Evolutionary conservation across 1,140 invertebrate genomes (phyloP).

Genomic region (Orchestia grillus): DNA sequence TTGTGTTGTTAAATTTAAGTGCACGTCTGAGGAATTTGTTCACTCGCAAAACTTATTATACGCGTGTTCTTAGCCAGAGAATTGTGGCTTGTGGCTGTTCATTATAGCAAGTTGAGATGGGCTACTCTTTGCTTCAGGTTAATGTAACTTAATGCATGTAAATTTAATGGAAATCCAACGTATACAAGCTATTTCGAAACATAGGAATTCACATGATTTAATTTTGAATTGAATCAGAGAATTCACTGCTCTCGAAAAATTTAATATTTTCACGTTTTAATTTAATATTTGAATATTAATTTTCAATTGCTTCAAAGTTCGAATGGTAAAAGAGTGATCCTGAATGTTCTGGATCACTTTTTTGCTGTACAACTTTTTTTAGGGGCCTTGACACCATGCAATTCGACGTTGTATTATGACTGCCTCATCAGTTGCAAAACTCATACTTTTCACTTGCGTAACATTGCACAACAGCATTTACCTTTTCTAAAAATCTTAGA

Average conservation of each 20-base stretch:
- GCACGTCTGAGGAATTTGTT: background rate
- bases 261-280: background rate
- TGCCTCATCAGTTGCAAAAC: too few relatives aligned
- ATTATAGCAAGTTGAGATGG: background rate
- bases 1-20: background rate
- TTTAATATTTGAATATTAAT: too few relatives aligned
- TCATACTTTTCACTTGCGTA: too few relatives aligned
- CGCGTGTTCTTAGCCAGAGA: background rate
- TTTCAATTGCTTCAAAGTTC: too few relatives aligned
- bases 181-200: too few relatives aligned
- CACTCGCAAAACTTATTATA: background rate
- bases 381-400: too few relatives aligned
- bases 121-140: background rate
- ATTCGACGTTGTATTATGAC: too few relatives aligned
- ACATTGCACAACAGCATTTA: too few relatives aligned
- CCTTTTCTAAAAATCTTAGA: too few relatives aligned
- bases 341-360: too few relatives aligned
- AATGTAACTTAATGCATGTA: background rate
- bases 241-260: background rate
- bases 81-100: background rate
- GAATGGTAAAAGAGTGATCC: too few relatives aligned
- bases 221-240: background rate
- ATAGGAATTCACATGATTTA: background rate
- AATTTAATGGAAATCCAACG: background rate
- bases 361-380: too few relatives aligned